Base-by-base conservation (phyloP, 2,797 vertebrate genomes). In the Enoplosus armatus region DNA sequence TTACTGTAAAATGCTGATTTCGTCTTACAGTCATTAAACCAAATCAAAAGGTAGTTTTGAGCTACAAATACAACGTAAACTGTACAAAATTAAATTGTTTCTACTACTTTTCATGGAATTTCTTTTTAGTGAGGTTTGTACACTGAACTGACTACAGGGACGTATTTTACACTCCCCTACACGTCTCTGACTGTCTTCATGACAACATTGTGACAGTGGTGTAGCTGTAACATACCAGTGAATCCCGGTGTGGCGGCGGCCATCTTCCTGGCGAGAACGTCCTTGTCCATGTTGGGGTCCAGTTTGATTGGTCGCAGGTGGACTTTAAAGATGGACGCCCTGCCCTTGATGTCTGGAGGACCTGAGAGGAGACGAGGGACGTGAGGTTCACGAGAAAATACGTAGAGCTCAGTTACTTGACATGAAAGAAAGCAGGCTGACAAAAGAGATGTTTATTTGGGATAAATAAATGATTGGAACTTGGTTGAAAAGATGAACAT, bases 311-410 rank as follows among this genome's bases (percentile, higher is more conserved):
- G 96, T 9, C 88, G 87, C 50, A 96, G 85, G 80, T 96, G 95
- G 39, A 96, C 95, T 85, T 94, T 96, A 88, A 96, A 96, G 85
- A 97, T 95, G 61, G 96, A 96, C 0, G 95, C 95, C 72, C 96
- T 87, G 65, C 96, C 96, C 84, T 96, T 96, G 74, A 97, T 96
- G 77, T 96, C 96, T 4, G 96, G 95, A 33, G 95, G 94, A 29
- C 96, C 96, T 96, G 83, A 64, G 33, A 31, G 24, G 35, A 58
- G 37, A 45, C n/a, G n/a, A n/a, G n/a, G n/a, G n/a, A n/a, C n/a
- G n/a, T n/a, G n/a, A n/a, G n/a, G n/a, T n/a, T n/a, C n/a, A n/a
- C n/a, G n/a, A n/a, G n/a, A n/a, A n/a, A n/a, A n/a, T n/a, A n/a
- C n/a, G n/a, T n/a, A n/a, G n/a, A n/a, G n/a, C n/a, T n/a, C 8